Conservation (phyloP, 2,797 vertebrate genomes). For the Streptopelia turtur region DNA sequence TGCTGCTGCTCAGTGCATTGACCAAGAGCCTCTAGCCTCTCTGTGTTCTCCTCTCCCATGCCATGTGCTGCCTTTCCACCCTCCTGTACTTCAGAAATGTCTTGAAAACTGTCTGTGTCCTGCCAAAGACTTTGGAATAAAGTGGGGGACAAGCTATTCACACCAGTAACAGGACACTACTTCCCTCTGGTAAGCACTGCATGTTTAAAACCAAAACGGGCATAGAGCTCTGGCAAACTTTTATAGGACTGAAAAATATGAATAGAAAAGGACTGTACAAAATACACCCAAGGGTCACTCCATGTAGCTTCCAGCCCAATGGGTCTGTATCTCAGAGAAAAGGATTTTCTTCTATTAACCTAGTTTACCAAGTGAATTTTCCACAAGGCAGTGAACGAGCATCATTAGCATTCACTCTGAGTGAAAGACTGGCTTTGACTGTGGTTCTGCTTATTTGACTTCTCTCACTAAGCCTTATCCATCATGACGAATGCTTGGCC, state of each 20-base stretch:
- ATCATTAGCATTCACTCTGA: slow-evolving; percentile 53
- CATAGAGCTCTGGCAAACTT: background rate
- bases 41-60: background rate
- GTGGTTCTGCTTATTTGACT: slow-evolving; percentile 53
- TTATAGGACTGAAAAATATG: background rate
- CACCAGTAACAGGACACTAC: background rate
- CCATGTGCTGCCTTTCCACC: background rate
- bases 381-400: background rate
- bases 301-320: background rate
- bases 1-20: background rate
- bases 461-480: slow-evolving; percentile 43
- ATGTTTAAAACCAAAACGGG: background rate
- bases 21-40: background rate
- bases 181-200: background rate
- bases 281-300: background rate
- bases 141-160: background rate
- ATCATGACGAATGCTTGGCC: slow-evolving; percentile 41
- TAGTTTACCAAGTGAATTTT: slow-evolving; percentile 32
- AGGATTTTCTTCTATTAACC: slow-evolving; percentile 41
- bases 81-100: background rate
- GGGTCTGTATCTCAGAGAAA: background rate
- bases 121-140: background rate
- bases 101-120: background rate
- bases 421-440: slow-evolving; percentile 50
- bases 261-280: background rate